These are phyloP conservation scores for Pilophorus perplexus DNA, from an alignment of 2,888 invertebrate genomes.

Conservation along the genomic window DNA sequence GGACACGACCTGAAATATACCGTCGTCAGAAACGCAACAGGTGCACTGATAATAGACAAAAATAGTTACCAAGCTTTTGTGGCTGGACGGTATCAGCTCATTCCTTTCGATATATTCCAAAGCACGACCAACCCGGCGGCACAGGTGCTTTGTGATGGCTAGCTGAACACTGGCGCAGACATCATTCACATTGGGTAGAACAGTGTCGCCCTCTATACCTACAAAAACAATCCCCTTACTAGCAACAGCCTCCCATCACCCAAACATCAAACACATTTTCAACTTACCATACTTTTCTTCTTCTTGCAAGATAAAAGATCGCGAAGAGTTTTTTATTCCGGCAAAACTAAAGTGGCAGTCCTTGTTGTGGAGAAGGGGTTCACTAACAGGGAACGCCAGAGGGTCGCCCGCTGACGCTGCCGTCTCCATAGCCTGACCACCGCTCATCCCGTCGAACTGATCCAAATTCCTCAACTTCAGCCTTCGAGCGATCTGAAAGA, in stretches of 20 bases:
- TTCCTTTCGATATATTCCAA: constrained; percentile 61
- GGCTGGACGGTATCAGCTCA: constrained; percentile 61
- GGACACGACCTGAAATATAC: constrained; percentile 68
- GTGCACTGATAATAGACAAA: neutral
- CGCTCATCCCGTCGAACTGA: constrained; percentile 69
- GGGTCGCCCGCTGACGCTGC: constrained; percentile 69
- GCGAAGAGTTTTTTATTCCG: constrained; percentile 68
- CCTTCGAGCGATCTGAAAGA: constrained; percentile 67
- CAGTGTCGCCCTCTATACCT: constrained; percentile 63
- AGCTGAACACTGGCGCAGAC: constrained; percentile 83
- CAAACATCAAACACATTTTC: neutral
- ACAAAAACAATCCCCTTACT: no score
- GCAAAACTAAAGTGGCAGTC: constrained; percentile 92
- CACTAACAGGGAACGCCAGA: constrained; percentile 63
- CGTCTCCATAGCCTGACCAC: constrained; percentile 82
- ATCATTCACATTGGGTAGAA: constrained; percentile 74
- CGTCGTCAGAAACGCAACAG: no score
- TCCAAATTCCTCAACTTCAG: constrained; percentile 76
- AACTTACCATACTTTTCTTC: constrained; percentile 54
- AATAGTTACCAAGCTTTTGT: constrained; percentile 60
- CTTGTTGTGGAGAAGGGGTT: constrained; percentile 64
- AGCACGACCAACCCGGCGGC: constrained; percentile 78
- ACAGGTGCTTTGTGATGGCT: constrained; percentile 72
- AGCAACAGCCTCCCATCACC: no score
- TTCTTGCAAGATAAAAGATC: constrained; percentile 57